A percentile compares a stretch with the other conserved stretches of the same genome.
Conservation (phyloP, 2,888 invertebrate species). For the Herminia tarsipennalis region DNA sequence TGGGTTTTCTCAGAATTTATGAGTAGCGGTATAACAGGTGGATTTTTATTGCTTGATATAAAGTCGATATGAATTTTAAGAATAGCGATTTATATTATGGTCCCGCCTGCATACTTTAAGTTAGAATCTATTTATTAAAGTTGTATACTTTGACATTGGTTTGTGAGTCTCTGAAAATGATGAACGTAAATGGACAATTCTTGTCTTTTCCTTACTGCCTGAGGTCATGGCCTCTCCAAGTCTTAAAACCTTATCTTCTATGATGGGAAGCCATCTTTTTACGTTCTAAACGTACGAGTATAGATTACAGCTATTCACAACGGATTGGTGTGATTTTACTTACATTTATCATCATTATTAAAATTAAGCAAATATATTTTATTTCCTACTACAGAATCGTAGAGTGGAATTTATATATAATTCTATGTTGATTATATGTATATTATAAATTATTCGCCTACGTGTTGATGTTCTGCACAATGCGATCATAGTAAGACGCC, state of each 20-base stretch:
- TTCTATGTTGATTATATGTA: constrained; percentile 18
- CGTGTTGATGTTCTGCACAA: constrained; percentile 23
- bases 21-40: constrained; percentile 46
- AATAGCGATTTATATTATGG: constrained; percentile 8
- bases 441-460: constrained; percentile 27
- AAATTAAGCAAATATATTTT: too few relatives aligned
- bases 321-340: constrained; percentile 29
- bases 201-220: constrained; percentile 7
- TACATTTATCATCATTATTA: constrained; percentile 27
- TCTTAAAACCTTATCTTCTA: constrained; percentile 22
- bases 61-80: constrained; percentile 32
- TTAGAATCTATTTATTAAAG: constrained; percentile 1
- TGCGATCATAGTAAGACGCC: constrained; percentile 13
- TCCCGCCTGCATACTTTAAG: background rate
- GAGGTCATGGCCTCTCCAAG: constrained; percentile 23
- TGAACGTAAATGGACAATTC: constrained; percentile 14
- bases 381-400: constrained; percentile 3
- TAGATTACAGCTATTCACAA: constrained; percentile 29
- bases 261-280: constrained; percentile 26
- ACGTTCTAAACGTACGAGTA: constrained; percentile 13
- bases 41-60: constrained; percentile 48
- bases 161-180: constrained; percentile 6
- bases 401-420: constrained; percentile 15
- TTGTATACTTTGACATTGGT: too few relatives aligned
- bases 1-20: constrained; percentile 51